Conservation (phyloP, 2,888 invertebrate species). For the Hirtodrosophila alboralis region DNA sequence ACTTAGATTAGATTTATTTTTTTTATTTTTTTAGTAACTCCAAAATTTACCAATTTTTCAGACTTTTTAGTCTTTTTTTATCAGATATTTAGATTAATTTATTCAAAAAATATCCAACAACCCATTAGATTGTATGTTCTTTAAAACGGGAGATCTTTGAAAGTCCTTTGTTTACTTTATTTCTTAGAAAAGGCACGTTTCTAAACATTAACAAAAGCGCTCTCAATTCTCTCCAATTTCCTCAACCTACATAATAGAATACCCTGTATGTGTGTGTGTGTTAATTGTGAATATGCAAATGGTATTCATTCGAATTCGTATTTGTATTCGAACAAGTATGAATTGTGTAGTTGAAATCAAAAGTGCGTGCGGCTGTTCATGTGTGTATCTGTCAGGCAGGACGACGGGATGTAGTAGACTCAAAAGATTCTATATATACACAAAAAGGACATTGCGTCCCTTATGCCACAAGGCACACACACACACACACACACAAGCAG, state of each 20-base stretch:
- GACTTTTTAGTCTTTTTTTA: too few relatives aligned
- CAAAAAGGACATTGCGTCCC: slow-evolving; percentile 77
- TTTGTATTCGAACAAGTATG: slow-evolving; percentile 1
- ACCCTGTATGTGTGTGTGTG: slow-evolving; percentile 22
- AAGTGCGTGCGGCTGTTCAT: slow-evolving; percentile 51
- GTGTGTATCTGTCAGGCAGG: slow-evolving; percentile 31
- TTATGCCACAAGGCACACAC: slow-evolving; percentile 42
- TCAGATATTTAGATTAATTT: too few relatives aligned
- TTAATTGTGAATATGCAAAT: slow-evolving; percentile 55
- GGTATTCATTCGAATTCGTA: slow-evolving; percentile 11
- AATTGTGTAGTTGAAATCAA: slow-evolving; percentile 41
- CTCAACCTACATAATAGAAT: slow-evolving; percentile 7
- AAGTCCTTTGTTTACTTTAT: slow-evolving; percentile 24
- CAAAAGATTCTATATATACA: slow-evolving; percentile 38
- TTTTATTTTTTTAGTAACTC: too few relatives aligned
- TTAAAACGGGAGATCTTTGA: not conserved
- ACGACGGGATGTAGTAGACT: slow-evolving; percentile 21
- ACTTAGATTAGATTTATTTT: too few relatives aligned
- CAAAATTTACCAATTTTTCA: too few relatives aligned
- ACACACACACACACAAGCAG: slow-evolving; percentile 25
- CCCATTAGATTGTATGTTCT: not conserved
- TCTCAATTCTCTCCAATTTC: slow-evolving; percentile 25
- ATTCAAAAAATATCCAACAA: not conserved
- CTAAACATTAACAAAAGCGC: slow-evolving; percentile 11
- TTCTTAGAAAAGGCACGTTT: slow-evolving; percentile 32